Base-by-base conservation (phyloP, 1,140 invertebrate species). In the Euborellia annulipes region DNA sequence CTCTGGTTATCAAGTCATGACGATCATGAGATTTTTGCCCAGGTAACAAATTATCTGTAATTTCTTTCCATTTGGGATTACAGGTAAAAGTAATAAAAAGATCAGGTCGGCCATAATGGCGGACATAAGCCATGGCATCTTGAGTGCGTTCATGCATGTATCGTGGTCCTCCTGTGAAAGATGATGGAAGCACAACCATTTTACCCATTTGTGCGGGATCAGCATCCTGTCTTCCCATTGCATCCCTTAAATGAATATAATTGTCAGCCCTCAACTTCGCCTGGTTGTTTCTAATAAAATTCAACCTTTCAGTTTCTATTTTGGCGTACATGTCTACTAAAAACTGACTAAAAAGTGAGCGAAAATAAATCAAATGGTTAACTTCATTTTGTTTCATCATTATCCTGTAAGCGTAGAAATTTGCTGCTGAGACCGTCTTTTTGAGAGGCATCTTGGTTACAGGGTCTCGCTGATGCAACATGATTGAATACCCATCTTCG, bases 31-130 rank as follows among this genome's bases (percentile, higher is more conserved):
- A 47, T 54, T 57, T 27, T 49, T 45, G 54, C 58, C 62, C n/a
- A 47, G 46, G 47, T n/a, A 40, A 50, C 42, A 37, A 34, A 22
- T 50, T 52, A 53, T 13, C 46, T 36, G 32, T 59, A 60, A 49
- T 56, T 62, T 59, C 52, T 50, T 38, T 49, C 70, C 70, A 76
- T 40, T 64, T 51, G 54, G 65, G 62, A 65, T 75, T 69, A 48
- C 55, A 62, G 23, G 61, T 64, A 43, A 58, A 52, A 22, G 64
- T 69, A 43, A 68, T 61, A 53, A 68, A 63, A 41, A 65, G 55
- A 55, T 61, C 53, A 48, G 64, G 58, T 46, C 51, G 48, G 30
- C 66, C 63, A 57, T 58, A 65, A 22, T 54, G 45, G 7, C 54
- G 40, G 6, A 64, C 61, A 48, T 58, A 62, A 4, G 60, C 51